These are phyloP conservation scores for Pristionchus exspectatus DNA, from an alignment of 2,888 invertebrate genomes.

Conservation along the genomic window DNA sequence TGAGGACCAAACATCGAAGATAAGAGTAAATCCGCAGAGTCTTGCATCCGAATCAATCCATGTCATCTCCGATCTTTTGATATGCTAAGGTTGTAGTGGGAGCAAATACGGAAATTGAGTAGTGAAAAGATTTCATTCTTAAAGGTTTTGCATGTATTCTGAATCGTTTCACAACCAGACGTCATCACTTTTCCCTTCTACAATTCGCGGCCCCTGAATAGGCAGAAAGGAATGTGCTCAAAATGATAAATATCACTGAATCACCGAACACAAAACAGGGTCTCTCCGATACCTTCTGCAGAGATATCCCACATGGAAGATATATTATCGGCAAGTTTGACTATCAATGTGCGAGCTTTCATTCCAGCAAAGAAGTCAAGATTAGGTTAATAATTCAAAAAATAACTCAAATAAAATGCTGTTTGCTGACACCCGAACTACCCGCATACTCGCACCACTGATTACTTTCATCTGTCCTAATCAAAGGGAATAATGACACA, in stretches of 20 bases:
- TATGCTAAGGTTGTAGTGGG: neutral
- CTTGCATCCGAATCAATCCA: neutral
- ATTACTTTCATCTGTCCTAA: neutral
- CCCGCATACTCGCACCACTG: neutral
- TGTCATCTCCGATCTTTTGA: constrained; percentile 12
- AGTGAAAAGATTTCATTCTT: neutral
- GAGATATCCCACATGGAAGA: neutral
- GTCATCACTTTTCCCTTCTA: neutral
- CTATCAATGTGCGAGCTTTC: neutral
- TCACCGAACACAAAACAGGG: neutral
- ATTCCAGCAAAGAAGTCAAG: neutral
- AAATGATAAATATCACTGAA: neutral
- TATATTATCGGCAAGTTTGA: neutral
- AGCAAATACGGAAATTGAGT: neutral
- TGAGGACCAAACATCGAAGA: neutral
- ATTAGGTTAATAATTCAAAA: neutral
- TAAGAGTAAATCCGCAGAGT: neutral
- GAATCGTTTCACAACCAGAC: neutral
- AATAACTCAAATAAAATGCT: neutral
- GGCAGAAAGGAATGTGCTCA: neutral
- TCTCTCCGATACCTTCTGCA: neutral
- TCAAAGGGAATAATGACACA: neutral
- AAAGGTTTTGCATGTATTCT: neutral
- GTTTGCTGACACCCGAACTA: neutral
- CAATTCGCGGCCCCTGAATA: constrained; percentile 10